phyloP scores from a whole-genome alignment of 2,888 invertebrate genomes.

The Hirtodrosophila confusa region DNA sequence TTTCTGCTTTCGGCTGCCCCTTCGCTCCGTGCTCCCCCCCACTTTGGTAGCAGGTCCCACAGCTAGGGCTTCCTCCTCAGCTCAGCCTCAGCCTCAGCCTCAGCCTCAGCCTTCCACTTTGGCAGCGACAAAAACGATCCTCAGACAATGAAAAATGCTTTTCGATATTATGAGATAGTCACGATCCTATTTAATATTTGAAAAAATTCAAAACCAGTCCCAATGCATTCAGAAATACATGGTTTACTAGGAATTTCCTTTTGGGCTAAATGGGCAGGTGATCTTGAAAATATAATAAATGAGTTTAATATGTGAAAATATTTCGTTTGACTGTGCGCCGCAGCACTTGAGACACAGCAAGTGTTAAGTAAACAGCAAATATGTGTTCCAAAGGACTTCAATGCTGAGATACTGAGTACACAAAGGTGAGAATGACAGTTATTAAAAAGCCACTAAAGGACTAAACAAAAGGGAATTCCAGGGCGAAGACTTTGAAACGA shows the following conservation, averaged over 20 bases:
- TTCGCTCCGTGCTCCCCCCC: slow-evolving; percentile 38
- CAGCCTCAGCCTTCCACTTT: slow-evolving; percentile 40
- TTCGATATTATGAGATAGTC: slow-evolving; percentile 49
- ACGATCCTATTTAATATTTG: slow-evolving; percentile 51
- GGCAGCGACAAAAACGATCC: slow-evolving; percentile 41
- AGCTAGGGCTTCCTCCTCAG: slow-evolving; percentile 36
- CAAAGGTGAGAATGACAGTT: background rate
- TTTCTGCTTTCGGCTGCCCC: slow-evolving; percentile 58
- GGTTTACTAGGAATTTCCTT: slow-evolving; percentile 68
- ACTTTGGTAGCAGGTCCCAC: slow-evolving; percentile 25
- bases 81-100: background rate
- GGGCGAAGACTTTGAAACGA: too few relatives aligned
- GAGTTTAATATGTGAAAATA: slow-evolving; percentile 47
- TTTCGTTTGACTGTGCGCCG: slow-evolving; percentile 60
- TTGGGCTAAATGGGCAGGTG: slow-evolving; percentile 61
- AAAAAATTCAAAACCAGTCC: background rate
- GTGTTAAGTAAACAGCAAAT: slow-evolving; percentile 20
- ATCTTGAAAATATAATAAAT: slow-evolving; percentile 58
- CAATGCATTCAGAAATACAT: slow-evolving; percentile 48
- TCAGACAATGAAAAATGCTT: slow-evolving; percentile 64
- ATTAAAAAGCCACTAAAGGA: too few relatives aligned
- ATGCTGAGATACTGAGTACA: background rate
- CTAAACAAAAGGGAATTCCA: too few relatives aligned
- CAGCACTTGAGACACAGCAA: slow-evolving; percentile 39
- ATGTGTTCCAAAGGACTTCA: slow-evolving; percentile 15